Evolutionary conservation across 2,113 vertebrate genomes (phyloP), one percentile per base, ranked within the genome.

Genomic region (cat (Felis catus)): DNA sequence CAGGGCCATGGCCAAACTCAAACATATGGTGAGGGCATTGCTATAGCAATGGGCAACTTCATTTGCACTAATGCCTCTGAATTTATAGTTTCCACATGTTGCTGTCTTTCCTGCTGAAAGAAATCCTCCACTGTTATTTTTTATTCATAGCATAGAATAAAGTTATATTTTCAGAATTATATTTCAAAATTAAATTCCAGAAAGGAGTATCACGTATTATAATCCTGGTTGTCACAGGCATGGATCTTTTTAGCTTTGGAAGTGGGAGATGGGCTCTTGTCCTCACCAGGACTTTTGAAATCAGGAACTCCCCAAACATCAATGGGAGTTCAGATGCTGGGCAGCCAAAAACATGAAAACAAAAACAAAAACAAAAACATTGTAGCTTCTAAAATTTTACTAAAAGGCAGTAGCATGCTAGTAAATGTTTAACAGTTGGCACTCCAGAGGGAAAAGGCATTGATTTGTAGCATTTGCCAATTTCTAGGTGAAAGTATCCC

Each of bases 281-380:
- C 41, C 7, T 89, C 31, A 36, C 33, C 4, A 36, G 68, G 27
- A 82, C 68, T 86, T 78, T 88, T 92, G 65, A 94, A 97, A 89
- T 87, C 48, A 95, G 48, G 74, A 87, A 74, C 21, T 80, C 39
- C 58, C 41, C 14, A 89, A 80, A 61, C 14, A 80, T 33, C 21
- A 68, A 66, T 53, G n/a, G 45, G 63, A 80, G 82, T 82, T 83
- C 73, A 97, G 48, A 70, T 36, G 1, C 66, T 79, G 29, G 29
- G 31, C 61, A 97, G 73, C 79, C 87, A 82, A 97, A 95, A 74
- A 7, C 61, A 94, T 74, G 39, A 73, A 96, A 96, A 96, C 36
- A 65, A 3, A 12, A 51, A 51, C 0, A 11, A 0, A 61, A 61
- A 23, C 23, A 5, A 61, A 88, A 76, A 7, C 8, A 55, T 3